These are phyloP conservation scores for Pomacea canaliculata DNA, from an alignment of 2,888 invertebrate species.

Conservation along the genomic window DNA sequence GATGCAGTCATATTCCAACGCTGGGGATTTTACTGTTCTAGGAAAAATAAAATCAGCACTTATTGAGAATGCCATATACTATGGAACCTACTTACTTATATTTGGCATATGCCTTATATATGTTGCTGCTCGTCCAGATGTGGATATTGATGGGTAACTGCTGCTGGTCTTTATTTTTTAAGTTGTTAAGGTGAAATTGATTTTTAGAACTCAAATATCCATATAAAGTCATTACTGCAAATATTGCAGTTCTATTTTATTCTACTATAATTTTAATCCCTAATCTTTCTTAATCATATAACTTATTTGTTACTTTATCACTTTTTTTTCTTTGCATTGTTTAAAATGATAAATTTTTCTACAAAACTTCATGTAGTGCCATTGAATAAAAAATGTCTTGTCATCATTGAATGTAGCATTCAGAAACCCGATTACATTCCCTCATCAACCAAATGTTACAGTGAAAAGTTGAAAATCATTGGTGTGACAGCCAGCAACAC, in stretches of 20 bases:
- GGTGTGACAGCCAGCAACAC: slow-evolving; percentile 99
- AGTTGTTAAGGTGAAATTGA: neutral
- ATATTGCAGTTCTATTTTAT: too few species aligned
- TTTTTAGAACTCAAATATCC: neutral
- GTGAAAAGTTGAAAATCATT: slow-evolving; percentile 91
- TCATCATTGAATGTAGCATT: too few species aligned
- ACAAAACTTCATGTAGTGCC: too few species aligned
- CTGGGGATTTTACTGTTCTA: slow-evolving; percentile 95
- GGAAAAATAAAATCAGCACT: slow-evolving; percentile 95
- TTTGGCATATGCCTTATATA: slow-evolving; percentile 95
- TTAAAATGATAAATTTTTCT: too few species aligned
- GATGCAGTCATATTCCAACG: slow-evolving; percentile 99
- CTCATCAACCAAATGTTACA: slow-evolving; percentile 55
- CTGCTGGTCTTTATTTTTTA: slow-evolving; percentile 1
- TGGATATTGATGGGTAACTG: slow-evolving; percentile 85
- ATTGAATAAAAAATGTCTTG: too few species aligned
- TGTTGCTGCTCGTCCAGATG: slow-evolving; percentile 89
- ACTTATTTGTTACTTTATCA: too few species aligned
- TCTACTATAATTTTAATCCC: too few species aligned
- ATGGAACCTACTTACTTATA: slow-evolving; percentile 94
- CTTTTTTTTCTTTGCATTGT: too few species aligned
- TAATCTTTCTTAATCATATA: too few species aligned
- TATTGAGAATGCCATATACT: slow-evolving; percentile 97
- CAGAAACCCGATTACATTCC: too few species aligned
- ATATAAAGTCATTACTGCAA: too few species aligned